Conservation (phyloP, 2,888 invertebrate genomes). For the Aleiodes alternator region DNA sequence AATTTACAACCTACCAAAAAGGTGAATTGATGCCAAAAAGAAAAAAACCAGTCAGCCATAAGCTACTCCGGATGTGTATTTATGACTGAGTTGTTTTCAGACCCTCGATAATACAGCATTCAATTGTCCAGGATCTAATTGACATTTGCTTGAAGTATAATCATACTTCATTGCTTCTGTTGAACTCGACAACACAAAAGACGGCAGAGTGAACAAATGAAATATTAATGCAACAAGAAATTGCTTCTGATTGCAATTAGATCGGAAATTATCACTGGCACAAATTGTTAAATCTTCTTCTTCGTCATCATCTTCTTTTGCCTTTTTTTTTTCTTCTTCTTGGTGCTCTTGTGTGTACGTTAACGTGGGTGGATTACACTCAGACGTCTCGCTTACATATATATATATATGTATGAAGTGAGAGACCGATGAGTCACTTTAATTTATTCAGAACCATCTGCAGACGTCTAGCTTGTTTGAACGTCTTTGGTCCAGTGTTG, state of each 20-base stretch:
- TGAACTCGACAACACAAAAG: not conserved
- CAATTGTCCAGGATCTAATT: constrained; percentile 13
- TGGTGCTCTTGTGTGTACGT: not conserved
- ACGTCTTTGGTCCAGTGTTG: no score
- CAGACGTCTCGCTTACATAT: constrained; percentile 31
- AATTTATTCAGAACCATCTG: constrained; percentile 29
- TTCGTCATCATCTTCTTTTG: no score
- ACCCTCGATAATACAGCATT: not conserved
- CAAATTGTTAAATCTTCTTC: constrained; percentile 32
- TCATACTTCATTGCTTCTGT: constrained; percentile 5
- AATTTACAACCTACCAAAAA: constrained; percentile 10
- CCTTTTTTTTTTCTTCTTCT: not conserved
- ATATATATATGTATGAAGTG: not conserved
- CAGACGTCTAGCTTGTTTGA: not conserved
- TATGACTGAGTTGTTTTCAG: constrained; percentile 1
- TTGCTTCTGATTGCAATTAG: constrained; percentile 23
- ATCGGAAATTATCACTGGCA: constrained; percentile 25
- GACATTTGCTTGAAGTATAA: not conserved
- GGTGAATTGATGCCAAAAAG: constrained; percentile 27
- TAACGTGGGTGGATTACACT: constrained; percentile 33
- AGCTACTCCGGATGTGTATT: constrained; percentile 24
- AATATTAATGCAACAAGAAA: constrained; percentile 11
- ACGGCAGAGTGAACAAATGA: constrained; percentile 4
- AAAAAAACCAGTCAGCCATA: constrained; percentile 8
- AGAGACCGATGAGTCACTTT: constrained; percentile 29